Conservation (phyloP, 2,113 vertebrate species). For the Thymallus thymallus region DNA sequence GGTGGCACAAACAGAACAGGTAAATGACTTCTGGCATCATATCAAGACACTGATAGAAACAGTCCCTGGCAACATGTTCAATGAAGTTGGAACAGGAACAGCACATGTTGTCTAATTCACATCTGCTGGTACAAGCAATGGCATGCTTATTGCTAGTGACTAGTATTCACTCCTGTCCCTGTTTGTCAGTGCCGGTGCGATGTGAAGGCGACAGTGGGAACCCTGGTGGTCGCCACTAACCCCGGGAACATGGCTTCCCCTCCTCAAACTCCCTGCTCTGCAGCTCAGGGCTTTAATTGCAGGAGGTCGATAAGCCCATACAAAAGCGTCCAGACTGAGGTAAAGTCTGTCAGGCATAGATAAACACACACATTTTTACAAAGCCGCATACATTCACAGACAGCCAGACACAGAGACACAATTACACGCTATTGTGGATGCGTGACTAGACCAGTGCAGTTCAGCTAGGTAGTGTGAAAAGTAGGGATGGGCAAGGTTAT, state of each 20-base stretch:
- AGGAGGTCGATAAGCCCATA: conserved; percentile 51
- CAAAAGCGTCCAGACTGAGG: conserved; percentile 41
- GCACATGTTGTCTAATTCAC: conserved; percentile 36
- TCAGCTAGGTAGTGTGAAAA: too few species aligned
- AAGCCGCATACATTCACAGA: conserved; percentile 10
- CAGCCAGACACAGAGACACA: conserved; percentile 5
- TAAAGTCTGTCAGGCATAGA: conserved; percentile 10
- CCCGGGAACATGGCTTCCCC: conserved; percentile 50
- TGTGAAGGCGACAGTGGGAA: conserved; percentile 37
- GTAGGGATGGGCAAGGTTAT: too few species aligned
- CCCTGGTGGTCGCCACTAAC: conserved; percentile 20
- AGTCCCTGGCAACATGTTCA: conserved; percentile 45
- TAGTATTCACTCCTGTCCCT: conserved; percentile 42
- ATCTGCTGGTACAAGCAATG: conserved; percentile 53
- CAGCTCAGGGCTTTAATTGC: conserved; percentile 55
- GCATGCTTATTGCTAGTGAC: conserved; percentile 61
- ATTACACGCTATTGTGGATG: not conserved
- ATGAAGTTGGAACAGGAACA: conserved; percentile 25
- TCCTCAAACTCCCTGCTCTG: conserved; percentile 20
- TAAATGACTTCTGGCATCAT: not conserved
- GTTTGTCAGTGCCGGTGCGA: conserved; percentile 45
- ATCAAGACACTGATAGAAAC: conserved; percentile 48
- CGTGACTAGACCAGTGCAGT: too few species aligned
- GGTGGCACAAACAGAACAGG: conserved; percentile 43
- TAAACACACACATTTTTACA: conserved; percentile 31